A percentile compares a stretch with the other conserved stretches of the same genome.
Conservation (phyloP, 2,113 vertebrate genomes). For the Neolamprologus modestus region DNA sequence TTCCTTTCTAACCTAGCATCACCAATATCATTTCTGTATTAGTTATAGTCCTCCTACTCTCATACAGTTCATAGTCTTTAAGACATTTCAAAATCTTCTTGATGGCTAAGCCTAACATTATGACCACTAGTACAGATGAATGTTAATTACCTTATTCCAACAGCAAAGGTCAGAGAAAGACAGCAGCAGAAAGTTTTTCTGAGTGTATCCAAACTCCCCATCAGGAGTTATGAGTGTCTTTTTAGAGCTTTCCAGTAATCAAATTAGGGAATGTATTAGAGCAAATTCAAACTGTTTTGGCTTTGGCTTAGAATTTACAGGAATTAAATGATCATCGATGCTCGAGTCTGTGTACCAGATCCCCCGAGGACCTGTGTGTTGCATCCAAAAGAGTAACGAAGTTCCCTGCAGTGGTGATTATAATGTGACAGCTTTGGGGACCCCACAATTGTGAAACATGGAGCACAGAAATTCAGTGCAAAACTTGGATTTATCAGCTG, state of each 20-base stretch:
- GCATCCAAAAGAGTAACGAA: not conserved
- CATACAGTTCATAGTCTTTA: not conserved
- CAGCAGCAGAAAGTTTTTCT: not conserved
- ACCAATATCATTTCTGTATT: not conserved
- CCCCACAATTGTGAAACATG: not conserved
- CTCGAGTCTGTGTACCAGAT: fast-evolving
- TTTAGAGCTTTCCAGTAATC: not conserved
- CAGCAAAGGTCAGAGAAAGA: not conserved
- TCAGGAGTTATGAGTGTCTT: not conserved
- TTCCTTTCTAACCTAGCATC: not conserved
- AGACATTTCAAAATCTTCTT: not conserved
- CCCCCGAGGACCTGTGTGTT: not conserved
- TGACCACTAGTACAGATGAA: not conserved
- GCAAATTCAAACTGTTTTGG: not conserved
- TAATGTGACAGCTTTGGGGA: not conserved
- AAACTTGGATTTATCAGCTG: not conserved
- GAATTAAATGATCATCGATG: not conserved
- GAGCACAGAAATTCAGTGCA: not conserved
- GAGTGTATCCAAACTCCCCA: not conserved
- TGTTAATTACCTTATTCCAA: not conserved
- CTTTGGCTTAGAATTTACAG: fast-evolving
- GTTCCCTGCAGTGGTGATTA: not conserved
- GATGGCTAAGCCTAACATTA: not conserved
- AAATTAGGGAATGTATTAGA: not conserved
- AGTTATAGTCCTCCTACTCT: not conserved